Base-by-base conservation (phyloP, 1,140 invertebrate species). In the Cylas formicarius region DNA sequence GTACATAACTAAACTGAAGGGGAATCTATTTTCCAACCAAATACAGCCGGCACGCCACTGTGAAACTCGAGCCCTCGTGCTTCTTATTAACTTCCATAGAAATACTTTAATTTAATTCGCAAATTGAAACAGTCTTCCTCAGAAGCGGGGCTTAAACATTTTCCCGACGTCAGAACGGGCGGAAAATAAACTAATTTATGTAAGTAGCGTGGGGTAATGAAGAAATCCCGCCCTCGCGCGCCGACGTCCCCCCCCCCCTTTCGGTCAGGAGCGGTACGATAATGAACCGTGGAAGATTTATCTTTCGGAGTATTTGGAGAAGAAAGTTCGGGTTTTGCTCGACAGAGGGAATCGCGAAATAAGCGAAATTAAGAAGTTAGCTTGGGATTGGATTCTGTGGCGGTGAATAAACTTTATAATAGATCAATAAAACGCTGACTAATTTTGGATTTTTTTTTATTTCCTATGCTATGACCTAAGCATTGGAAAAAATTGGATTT, bases 131-230 rank as follows among this genome's bases (percentile, higher is more conserved):
- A 37, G 44, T 47, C 44, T 11, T 18, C 36, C 39, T 39, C 36
- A 47, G 44, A 47, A 24, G 32, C 27, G 44, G 21, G 36, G 26
- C 44, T 36, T 22, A 23, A 47, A 31, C 44, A 23, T 40, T 45
- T 38, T 37, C 43, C 36, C 36, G 21, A 33, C 36, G n/a, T 32
- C 10, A 47, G 36, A 47, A 47, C 39, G 40, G 44, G 29, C 44
- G 44, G 36, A 47, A 47, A 47, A 47, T 47, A 47, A 47, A 47
- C 44, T 47, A 47, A 47, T 47, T 47, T 47, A 47, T 47, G 37
- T 47, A 47, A 47, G 44, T 47, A 47, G 44, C 36, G 37, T 38
- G 37, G 34, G 34, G 27, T 45, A 45, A 45, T 45, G 43, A 45
- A 45, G 18, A 20, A 19, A 38, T 18, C 26, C 13, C 34, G 34